Evolutionary conservation across 2,797 vertebrate genomes (phyloP).

Genomic region (Margarornis squamiger): DNA sequence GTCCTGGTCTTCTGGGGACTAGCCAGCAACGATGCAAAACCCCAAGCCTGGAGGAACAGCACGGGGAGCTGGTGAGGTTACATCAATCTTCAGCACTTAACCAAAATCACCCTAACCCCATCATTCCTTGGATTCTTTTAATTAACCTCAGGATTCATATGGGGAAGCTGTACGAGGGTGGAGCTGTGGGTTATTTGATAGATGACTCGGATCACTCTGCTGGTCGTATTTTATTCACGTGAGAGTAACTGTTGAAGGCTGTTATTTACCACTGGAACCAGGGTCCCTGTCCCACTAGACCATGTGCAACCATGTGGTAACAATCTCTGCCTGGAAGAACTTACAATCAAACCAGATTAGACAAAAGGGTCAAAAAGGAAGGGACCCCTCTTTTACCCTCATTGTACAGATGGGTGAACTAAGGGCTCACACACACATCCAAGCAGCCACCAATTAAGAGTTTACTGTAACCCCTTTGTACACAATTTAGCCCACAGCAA

Average conservation of each 20-base stretch:
- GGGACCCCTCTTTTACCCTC: background rate
- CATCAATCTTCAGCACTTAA: background rate
- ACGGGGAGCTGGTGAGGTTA: background rate
- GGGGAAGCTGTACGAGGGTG: background rate
- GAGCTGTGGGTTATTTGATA: conserved; percentile 28
- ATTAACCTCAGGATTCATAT: conserved; percentile 42
- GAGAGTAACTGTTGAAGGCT: background rate
- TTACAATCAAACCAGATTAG: background rate
- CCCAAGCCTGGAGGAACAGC: background rate
- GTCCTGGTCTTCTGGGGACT: background rate
- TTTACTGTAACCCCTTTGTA: conserved; percentile 38
- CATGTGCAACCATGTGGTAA: background rate
- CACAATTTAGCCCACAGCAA: background rate
- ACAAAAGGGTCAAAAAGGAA: background rate
- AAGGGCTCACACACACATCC: background rate
- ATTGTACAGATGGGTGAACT: background rate
- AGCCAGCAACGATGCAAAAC: background rate
- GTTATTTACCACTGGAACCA: background rate
- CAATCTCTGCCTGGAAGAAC: conserved; percentile 4
- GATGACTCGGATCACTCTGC: background rate
- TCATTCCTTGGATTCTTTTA: conserved; percentile 18
- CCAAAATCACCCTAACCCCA: background rate
- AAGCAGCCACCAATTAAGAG: conserved; percentile 2
- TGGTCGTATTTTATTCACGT: background rate
- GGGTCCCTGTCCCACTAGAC: background rate